Conservation (phyloP, 1,140 invertebrate genomes). For the Penaeus japonicus region DNA sequence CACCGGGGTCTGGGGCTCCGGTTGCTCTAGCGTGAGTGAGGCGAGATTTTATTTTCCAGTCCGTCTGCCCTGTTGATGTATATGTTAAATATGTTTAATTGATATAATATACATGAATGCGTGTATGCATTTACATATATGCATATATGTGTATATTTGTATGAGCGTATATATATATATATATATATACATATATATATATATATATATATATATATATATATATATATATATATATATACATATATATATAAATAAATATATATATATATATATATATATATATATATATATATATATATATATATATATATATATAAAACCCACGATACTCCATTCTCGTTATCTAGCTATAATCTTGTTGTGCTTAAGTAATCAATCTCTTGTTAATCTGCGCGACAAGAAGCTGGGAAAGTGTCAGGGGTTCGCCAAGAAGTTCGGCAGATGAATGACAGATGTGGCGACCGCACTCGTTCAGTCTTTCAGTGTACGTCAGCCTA, state of each 20-base stretch:
- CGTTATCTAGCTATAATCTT: no score
- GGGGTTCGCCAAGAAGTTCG: no score
- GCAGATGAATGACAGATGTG: no score
- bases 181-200: neutral
- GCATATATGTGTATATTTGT: neutral
- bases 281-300: neutral
- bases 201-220: neutral
- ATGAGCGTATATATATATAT: neutral
- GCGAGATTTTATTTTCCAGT: no score
- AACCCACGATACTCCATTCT: neutral
- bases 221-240: neutral
- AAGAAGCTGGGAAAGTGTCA: no score
- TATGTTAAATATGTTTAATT: neutral
- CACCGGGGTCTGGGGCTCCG: no score
- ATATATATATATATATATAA: neutral
- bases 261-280: neutral
- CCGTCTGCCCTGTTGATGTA: neutral
- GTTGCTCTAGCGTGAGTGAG: no score
- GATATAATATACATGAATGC: neutral
- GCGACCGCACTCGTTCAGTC: no score
- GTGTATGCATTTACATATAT: neutral
- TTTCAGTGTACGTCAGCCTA: no score
- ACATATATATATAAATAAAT: neutral
- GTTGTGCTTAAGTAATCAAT: no score
- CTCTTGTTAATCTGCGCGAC: no score